Percentiles rank a stretch among this genome's conserved stretches.
Conservation (phyloP, 2,113 vertebrate species). For the Phainopepla nitens region DNA sequence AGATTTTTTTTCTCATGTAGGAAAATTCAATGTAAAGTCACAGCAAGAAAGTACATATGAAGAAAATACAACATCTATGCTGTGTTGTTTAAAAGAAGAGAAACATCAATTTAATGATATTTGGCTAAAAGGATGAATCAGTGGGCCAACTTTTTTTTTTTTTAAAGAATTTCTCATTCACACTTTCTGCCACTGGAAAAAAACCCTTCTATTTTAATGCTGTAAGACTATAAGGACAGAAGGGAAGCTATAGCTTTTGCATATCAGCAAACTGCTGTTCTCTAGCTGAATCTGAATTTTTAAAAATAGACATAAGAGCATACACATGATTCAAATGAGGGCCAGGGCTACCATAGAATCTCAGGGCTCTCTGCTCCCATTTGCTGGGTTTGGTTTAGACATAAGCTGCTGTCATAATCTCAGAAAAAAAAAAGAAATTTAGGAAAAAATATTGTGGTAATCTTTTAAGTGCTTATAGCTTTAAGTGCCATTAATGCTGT, state of each 20-base stretch:
- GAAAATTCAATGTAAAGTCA: background rate
- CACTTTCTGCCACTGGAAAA: constrained; percentile 59
- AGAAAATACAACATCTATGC: background rate
- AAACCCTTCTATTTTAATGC: constrained; percentile 21
- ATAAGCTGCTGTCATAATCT: constrained; percentile 20
- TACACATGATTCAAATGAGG: constrained; percentile 41
- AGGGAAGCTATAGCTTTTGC: constrained; percentile 69
- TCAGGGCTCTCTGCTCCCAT: constrained; percentile 73
- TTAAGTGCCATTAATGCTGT: constrained; percentile 80
- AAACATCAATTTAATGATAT: constrained; percentile 1
- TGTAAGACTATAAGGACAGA: constrained; percentile 47
- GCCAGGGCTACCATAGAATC: constrained; percentile 62
- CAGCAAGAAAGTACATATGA: background rate
- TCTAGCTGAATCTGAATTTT: constrained; percentile 57
- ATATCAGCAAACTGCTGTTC: constrained; percentile 70
- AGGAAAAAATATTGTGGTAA: constrained; percentile 21
- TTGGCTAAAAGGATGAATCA: constrained; percentile 32
- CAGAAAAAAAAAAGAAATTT: constrained; percentile 12
- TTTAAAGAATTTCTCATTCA: constrained; percentile 32
- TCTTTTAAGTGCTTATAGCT: constrained; percentile 76
- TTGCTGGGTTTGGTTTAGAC: constrained; percentile 57
- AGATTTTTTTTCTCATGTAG: background rate
- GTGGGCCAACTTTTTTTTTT: constrained; percentile 2
- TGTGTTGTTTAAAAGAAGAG: constrained; percentile 21
- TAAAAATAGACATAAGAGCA: constrained; percentile 42